A percentile compares a stretch with the other conserved stretches of the same genome.
Evolutionary conservation across 2,888 invertebrate species (phyloP).

Genomic region (Anarsia innoxiella): DNA sequence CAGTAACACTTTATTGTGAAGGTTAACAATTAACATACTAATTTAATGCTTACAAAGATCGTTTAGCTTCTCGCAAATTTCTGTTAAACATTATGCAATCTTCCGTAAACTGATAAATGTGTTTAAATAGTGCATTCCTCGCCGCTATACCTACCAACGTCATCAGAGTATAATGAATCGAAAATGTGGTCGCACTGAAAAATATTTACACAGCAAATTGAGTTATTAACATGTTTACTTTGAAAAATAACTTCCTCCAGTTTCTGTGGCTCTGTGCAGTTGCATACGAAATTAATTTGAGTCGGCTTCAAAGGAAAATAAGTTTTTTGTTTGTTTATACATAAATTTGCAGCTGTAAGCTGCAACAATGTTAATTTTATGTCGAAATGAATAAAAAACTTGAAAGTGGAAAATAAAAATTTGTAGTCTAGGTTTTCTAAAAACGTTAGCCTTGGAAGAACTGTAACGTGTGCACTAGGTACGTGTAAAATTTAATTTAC

Average conservation of each 20-base stretch:
- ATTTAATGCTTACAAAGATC: not conserved
- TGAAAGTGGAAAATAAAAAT: too few relatives aligned
- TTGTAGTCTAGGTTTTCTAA: too few relatives aligned
- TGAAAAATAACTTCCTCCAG: too few relatives aligned
- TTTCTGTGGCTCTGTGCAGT: too few relatives aligned
- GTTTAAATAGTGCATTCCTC: conserved; percentile 51
- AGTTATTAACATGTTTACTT: not conserved
- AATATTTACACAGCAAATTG: conserved; percentile 21
- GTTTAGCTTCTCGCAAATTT: conserved; percentile 1
- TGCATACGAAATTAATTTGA: not conserved
- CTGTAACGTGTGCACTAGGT: too few relatives aligned
- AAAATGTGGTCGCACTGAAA: conserved; percentile 16
- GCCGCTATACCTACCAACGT: conserved; percentile 29
- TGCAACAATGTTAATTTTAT: too few relatives aligned
- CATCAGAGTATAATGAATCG: conserved; percentile 20
- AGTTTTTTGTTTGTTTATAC: not conserved
- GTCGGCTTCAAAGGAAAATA: not conserved
- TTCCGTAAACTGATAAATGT: conserved; percentile 45
- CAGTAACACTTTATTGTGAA: conserved; percentile 4
- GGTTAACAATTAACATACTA: not conserved
- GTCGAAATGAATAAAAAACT: too few relatives aligned
- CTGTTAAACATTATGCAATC: conserved; percentile 39
- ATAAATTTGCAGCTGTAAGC: conserved; percentile 1
- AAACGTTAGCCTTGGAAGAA: too few relatives aligned
- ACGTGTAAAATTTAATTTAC: too few relatives aligned